Evolutionary conservation across 2,797 vertebrate genomes (phyloP), one percentile per base, ranked within the genome.

Genomic region (Macropus fuliginosus): DNA sequence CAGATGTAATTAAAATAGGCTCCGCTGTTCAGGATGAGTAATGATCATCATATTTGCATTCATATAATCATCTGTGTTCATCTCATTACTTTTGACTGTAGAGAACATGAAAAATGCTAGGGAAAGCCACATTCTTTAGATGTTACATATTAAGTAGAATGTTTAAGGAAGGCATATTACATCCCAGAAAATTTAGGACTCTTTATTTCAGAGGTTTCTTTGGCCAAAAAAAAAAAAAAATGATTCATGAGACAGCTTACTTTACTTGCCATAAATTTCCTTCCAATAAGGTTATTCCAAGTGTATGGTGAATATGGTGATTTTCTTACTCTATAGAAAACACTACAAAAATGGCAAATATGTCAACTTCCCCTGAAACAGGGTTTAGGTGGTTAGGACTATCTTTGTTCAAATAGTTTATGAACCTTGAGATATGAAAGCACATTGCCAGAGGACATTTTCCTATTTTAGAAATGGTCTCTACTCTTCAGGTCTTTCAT

Each of bases 11-110:
- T 92, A 95, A 95, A 96, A 96, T 94, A 92, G 93, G 90, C 93
- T 74, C 54, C 94, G 91, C 95, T 91, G 50, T 92, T 95, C 91
- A 18, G 57, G 56, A 94, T 95, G 95, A 98, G 91, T 96, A 92
- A 96, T 31, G 91, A 57, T 93, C 59, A 59, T 94, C 55, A 57
- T 92, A 52, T 92, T 96, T 94, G 56, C 93, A 93, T 97, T 97
- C 90, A 92, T 87, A 52, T 92, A 91, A 92, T 90, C 55, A 94
- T 94, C 97, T 96, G 94, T 96, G 92, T 93, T 96, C 94, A 96
- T 92, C 91, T 96, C 95, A 96, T 96, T 97, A 96, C 56, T 96
- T 96, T 96, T 96, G 57, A 97, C 96, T 97, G 95, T 94, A 52
- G 27, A 34, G 91, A 94, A 74, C 91, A 55, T 91, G 94, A 96